Evolutionary conservation across 2,797 vertebrate genomes (phyloP), one percentile per base, ranked within the genome.

Genomic region (Enteromius viviparus): DNA sequence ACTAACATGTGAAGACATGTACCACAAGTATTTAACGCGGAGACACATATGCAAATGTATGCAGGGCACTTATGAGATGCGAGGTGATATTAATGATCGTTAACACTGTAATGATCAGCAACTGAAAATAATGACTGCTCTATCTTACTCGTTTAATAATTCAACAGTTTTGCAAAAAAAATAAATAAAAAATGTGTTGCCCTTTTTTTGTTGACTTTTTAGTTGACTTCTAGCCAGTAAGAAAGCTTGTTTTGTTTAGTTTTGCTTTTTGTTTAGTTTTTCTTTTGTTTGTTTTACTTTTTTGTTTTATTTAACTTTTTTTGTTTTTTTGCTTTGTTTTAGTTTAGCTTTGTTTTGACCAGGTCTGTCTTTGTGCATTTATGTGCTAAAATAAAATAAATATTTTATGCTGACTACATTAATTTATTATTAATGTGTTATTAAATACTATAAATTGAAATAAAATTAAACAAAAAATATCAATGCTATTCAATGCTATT

Each of bases 1-100:
- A 40, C 11, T 55, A 58, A 74, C 84, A 66, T 85, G 84, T 75
- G 40, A 74, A 74, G 80, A 68, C 78, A 42, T 42, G 78, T 26
- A 40, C 49, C 15, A 6, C 21, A 42, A 65, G 55, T 64, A 17
- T 64, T 78, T 69, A 58, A 47, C 21, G 14, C 19, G 21, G 29
- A 10, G 26, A n/a, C 1, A 5, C 4, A 12, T 47, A 78, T 83
- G 82, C 72, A 58, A 76, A 82, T 76, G 2, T 55, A 55, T 42
- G 49, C 34, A 17, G 29, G 40, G 40, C 4, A 15, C 40, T 60
- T 60, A 62, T 3, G 15, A 76, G 62, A 49, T 23, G 49, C 17
- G 9, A 58, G 6, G 34, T 82, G 72, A 76, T 76, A 76, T 82
- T 76, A 68, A 76, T 82, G 71, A 76, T 7, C 49, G 8, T 82